Evolutionary conservation across 2,888 invertebrate genomes (phyloP).

Genomic region (Apamea epomidion): DNA sequence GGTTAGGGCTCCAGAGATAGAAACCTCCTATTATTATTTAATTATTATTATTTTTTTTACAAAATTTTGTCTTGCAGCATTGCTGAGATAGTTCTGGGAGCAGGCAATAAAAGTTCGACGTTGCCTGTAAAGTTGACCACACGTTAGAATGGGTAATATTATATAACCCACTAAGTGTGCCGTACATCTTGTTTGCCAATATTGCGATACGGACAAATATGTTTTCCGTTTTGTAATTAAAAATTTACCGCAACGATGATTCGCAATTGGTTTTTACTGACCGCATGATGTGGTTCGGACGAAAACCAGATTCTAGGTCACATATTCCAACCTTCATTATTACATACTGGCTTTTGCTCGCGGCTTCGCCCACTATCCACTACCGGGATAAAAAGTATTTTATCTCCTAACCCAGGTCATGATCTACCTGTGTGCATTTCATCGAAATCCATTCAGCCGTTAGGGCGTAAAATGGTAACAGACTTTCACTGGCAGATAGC

Average conservation of each 20-base stretch:
- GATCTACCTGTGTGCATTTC: not conserved
- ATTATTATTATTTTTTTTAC: no score
- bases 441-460: no score
- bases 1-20: no score
- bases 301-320: not conserved
- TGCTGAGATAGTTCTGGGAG: no score
- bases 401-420: not conserved
- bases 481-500: not conserved
- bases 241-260: not conserved
- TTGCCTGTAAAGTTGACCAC: not conserved
- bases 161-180: not conserved
- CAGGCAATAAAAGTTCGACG: no score
- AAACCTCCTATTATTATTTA: no score
- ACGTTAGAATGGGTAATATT: not conserved
- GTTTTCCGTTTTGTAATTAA: not conserved
- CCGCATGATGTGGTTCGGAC: not conserved
- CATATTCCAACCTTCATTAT: not conserved
- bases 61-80: no score
- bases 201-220: not conserved
- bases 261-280: not conserved
- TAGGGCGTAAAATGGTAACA: no score
- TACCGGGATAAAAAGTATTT: no score
- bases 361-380: no score
- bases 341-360: no score
- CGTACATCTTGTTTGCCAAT: not conserved